phyloP scores from a whole-genome alignment of 2,888 invertebrate genomes.

The Nephrotoma appendiculata region DNA sequence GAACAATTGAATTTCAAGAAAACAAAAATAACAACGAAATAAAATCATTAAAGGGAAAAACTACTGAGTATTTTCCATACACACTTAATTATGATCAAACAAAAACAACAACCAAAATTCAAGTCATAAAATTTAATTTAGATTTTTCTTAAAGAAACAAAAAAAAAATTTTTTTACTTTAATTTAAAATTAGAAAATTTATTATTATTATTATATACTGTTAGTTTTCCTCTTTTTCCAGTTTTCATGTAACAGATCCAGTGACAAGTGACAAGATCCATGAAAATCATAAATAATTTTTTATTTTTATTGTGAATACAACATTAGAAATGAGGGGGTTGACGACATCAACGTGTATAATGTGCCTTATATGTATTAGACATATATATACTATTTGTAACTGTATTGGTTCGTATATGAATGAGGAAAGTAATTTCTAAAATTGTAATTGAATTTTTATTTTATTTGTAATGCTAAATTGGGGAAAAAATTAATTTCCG shows the following conservation, averaged over 20 bases:
- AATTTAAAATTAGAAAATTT: neutral
- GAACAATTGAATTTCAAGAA: neutral
- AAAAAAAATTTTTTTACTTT: neutral
- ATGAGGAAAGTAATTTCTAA: neutral
- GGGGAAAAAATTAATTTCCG: neutral
- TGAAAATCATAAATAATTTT: slow-evolving; percentile 4
- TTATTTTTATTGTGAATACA: neutral
- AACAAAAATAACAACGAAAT: neutral
- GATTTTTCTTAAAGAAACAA: slow-evolving; percentile 1
- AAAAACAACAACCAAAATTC: neutral
- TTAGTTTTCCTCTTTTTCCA: neutral
- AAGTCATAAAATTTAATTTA: slow-evolving; percentile 1
- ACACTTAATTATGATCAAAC: slow-evolving; percentile 4
- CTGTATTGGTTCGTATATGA: neutral
- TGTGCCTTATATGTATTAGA: neutral
- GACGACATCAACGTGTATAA: neutral
- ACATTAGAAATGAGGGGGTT: neutral
- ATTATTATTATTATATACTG: neutral
- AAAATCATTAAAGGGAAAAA: neutral
- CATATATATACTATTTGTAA: neutral
- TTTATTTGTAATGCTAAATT: neutral
- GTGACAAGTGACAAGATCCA: slow-evolving; percentile 4
- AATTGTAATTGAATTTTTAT: neutral
- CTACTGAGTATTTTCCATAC: neutral
- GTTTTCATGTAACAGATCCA: slow-evolving; percentile 2